Evolutionary conservation across 2,113 vertebrate species (phyloP).

Genomic region (Zosterops japonicus): DNA sequence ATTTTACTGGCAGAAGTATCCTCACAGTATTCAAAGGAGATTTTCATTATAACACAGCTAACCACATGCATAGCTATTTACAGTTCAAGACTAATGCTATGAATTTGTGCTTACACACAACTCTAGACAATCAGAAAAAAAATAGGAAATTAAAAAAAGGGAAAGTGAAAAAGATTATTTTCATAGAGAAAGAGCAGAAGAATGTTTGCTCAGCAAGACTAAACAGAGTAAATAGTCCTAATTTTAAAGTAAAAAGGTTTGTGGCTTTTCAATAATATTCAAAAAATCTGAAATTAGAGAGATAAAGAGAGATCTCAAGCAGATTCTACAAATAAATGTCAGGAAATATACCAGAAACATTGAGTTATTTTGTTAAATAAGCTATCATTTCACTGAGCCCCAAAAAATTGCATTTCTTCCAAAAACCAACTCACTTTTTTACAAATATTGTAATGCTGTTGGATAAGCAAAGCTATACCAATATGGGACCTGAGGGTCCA

Average conservation of each 20-base stretch:
- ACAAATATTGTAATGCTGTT: neutral
- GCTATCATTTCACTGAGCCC: neutral
- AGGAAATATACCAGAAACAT: neutral
- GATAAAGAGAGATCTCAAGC: neutral
- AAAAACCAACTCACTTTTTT: accelerated
- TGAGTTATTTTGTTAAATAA: neutral
- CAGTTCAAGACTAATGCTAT: neutral
- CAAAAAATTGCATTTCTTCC: neutral
- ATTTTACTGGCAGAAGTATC: neutral
- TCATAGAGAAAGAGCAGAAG: neutral
- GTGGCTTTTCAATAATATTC: neutral
- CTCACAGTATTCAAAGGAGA: neutral
- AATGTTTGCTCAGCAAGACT: neutral
- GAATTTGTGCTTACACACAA: neutral
- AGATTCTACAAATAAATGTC: neutral
- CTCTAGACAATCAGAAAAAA: neutral
- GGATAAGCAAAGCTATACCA: neutral
- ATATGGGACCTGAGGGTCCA: neutral
- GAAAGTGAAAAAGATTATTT: neutral
- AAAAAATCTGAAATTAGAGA: neutral
- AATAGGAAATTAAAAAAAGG: neutral
- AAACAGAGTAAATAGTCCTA: neutral
- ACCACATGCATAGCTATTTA: neutral
- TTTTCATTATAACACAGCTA: neutral
- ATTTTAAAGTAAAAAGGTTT: neutral